Base-by-base conservation (phyloP, 2,797 vertebrate genomes). In the Clamator glandarius region DNA sequence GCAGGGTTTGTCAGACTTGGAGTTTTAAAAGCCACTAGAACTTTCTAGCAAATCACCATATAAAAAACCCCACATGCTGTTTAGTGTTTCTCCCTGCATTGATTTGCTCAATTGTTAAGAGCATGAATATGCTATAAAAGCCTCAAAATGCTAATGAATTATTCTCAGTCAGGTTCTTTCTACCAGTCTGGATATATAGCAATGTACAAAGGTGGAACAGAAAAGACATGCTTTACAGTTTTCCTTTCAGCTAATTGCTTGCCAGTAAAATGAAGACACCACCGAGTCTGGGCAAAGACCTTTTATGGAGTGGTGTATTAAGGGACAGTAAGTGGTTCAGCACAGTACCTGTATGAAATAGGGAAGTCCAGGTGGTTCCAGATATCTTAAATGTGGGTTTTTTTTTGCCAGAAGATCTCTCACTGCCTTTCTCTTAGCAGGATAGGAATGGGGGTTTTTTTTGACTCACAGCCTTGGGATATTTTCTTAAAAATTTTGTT, bases 171-270 rank as follows among this genome's bases (percentile, higher is more conserved):
- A 67, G 28, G 50, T 73, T 92, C 74, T 83, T 87, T 90, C 84
- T 82, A 75, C 87, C 63, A 83, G 44, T 31, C 83, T 91, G 74
- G 91, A 94, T 92, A 93, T 77, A 92, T 9, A 62, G 73, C 61
- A 81, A 72, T 2, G 52, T 39, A 66, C 90, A 95, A 92, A 95
- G 88, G 68, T 93, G 86, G 74, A 87, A 87, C 10, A 31, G 58
- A n/a, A 84, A 84, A 87, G 95, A 94, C 76, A 74, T 92, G 84
- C 39, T 96, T 97, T 96, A 95, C 75, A 80, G 75, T 95, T 95
- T 96, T 79, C 91, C 90, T 92, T 95, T 95, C 84, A 89, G 91
- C 86, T 96, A 96, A 95, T 95, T 96, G 77, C 95, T 95, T 87
- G 88, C 68, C 74, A 93, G 62, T 94, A 87, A 96, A 95, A 87